A percentile compares a stretch with the other conserved stretches of the same genome.
These are phyloP conservation scores for Ypsolopha scabrella DNA, from an alignment of 2,888 invertebrate species.

Conservation along the genomic window DNA sequence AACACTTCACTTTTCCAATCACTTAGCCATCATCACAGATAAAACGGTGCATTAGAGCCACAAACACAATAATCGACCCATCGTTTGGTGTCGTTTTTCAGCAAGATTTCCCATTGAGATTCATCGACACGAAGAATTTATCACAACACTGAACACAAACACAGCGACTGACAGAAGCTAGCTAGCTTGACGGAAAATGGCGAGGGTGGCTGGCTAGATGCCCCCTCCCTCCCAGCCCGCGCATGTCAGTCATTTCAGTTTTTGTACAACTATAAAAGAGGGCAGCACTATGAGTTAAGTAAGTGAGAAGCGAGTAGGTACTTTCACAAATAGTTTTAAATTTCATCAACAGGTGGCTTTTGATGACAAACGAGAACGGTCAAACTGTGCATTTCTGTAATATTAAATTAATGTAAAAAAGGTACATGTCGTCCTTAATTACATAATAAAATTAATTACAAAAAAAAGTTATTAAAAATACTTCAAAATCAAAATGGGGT, in stretches of 20 bases:
- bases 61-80: constrained; percentile 65
- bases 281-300: constrained; percentile 37
- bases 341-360: constrained; percentile 23
- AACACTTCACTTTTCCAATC: constrained; percentile 64
- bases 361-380: too few species aligned
- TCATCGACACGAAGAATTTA: constrained; percentile 66
- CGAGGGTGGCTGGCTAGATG: constrained; percentile 45
- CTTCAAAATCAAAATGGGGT: too few species aligned
- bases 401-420: too few species aligned
- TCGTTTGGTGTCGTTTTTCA: constrained; percentile 59
- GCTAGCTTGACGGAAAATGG: constrained; percentile 66
- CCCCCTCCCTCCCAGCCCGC: constrained; percentile 41
- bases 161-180: constrained; percentile 67
- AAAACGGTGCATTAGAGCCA: constrained; percentile 61
- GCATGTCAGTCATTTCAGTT: constrained; percentile 28
- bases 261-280: constrained; percentile 22
- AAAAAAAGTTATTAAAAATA: too few species aligned
- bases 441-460: too few species aligned
- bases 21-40: constrained; percentile 67
- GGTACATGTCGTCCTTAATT: too few species aligned
- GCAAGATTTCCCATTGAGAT: constrained; percentile 68
- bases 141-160: constrained; percentile 69
- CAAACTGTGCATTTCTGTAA: too few species aligned
- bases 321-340: constrained; percentile 9
- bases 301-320: too few species aligned